A percentile compares a stretch with the other conserved stretches of the same genome.
Conservation (phyloP, 2,888 invertebrate species). For the Prosopocoilus inquinatus region DNA sequence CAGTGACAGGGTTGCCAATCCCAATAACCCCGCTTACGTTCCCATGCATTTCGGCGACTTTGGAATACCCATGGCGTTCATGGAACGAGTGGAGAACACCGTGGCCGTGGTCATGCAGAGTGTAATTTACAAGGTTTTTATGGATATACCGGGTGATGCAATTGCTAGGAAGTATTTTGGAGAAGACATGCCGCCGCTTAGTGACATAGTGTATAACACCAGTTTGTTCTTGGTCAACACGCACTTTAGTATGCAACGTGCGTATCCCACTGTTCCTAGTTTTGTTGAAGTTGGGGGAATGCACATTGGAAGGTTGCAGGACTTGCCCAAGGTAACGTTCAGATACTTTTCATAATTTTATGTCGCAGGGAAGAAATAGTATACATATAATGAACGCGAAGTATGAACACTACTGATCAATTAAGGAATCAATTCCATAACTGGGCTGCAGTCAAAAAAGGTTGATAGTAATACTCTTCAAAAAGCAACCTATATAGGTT, state of each 20-base stretch:
- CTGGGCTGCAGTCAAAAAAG: too few species aligned
- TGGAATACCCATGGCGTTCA: constrained; percentile 34
- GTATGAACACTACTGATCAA: too few species aligned
- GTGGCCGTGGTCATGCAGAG: too few species aligned
- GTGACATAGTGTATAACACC: constrained; percentile 47
- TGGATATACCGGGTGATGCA: constrained; percentile 28
- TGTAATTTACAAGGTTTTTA: constrained; percentile 26
- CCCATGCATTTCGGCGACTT: constrained; percentile 48
- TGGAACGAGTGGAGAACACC: constrained; percentile 35
- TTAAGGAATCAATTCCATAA: too few species aligned
- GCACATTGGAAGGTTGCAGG: constrained; percentile 47
- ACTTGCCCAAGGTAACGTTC: not conserved
- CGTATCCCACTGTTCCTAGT: constrained; percentile 49
- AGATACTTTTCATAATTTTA: not conserved
- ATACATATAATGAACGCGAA: too few species aligned
- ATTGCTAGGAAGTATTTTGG: constrained; percentile 36
- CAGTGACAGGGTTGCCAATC: constrained; percentile 52
- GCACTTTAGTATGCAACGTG: constrained; percentile 49
- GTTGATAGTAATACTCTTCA: too few species aligned
- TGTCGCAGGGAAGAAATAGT: too few species aligned
- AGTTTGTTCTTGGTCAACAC: constrained; percentile 53
- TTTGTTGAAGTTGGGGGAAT: constrained; percentile 55
- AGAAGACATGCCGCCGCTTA: constrained; percentile 34
- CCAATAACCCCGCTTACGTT: constrained; percentile 53
- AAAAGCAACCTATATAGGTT: too few species aligned